Percentiles rank a stretch among this genome's conserved stretches.
Evolutionary conservation across 2,113 vertebrate species (phyloP).

Genomic region (Daphoenositta chrysoptera): DNA sequence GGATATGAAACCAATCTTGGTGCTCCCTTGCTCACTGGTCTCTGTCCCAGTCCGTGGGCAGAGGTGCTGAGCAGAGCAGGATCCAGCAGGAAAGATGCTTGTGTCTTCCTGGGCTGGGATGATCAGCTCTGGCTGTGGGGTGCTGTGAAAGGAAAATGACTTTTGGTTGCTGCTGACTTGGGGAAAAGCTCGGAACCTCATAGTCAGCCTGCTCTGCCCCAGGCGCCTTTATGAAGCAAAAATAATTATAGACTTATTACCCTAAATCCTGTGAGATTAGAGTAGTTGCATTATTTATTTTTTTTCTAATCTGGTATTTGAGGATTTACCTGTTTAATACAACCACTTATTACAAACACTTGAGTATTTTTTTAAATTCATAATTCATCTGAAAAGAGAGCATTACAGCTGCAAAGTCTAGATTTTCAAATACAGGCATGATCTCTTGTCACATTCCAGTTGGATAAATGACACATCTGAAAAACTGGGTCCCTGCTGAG

Average conservation of each 20-base stretch:
- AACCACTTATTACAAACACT: background rate
- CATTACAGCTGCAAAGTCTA: background rate
- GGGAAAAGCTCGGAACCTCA: background rate
- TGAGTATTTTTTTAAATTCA: background rate
- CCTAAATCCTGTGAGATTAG: constrained; percentile 20
- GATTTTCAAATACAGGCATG: background rate
- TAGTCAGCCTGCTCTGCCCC: background rate
- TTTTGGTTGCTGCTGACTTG: background rate
- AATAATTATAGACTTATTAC: constrained; percentile 14
- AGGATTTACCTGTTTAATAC: constrained; percentile 36
- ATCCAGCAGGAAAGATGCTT: background rate
- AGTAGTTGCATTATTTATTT: background rate
- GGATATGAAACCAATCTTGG: background rate
- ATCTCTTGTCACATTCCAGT: background rate
- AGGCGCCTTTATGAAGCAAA: background rate
- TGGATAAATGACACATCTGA: background rate
- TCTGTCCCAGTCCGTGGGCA: background rate
- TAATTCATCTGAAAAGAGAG: background rate
- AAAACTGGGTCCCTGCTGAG: background rate
- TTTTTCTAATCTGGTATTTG: background rate
- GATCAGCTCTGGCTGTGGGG: background rate
- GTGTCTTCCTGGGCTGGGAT: background rate
- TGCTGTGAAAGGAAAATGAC: background rate
- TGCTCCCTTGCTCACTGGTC: background rate
- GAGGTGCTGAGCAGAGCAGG: background rate